Conservation (phyloP, 2,113 vertebrate genomes). For the Tichodroma muraria region DNA sequence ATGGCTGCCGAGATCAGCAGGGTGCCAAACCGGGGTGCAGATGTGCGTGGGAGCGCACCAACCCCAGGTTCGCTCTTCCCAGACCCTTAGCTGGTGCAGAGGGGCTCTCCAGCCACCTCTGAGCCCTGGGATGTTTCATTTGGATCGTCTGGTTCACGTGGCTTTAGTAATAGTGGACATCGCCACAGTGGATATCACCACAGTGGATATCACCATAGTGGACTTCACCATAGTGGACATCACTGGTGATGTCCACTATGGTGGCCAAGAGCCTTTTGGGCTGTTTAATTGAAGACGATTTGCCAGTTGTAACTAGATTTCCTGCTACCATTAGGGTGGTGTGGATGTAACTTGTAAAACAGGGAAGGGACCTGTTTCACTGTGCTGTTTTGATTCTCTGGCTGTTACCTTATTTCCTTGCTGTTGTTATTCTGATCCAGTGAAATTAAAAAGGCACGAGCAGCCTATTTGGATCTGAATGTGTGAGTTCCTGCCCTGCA, state of each 20-base stretch:
- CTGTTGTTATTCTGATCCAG: conserved; percentile 14
- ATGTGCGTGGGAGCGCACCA: background rate
- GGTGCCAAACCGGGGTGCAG: background rate
- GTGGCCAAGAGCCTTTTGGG: background rate
- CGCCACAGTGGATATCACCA: too few species aligned
- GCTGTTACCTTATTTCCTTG: conserved; percentile 34
- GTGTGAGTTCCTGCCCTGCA: conserved; percentile 49
- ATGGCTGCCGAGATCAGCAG: background rate
- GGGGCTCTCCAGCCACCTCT: background rate
- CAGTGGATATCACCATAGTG: background rate
- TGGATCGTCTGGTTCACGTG: accelerated
- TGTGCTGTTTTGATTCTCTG: background rate
- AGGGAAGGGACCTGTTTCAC: background rate
- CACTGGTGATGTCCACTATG: background rate
- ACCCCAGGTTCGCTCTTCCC: background rate
- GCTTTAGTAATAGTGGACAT: background rate
- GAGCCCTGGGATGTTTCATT: background rate
- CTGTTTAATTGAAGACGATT: background rate
- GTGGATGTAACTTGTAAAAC: background rate
- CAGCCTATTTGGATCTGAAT: conserved; percentile 41
- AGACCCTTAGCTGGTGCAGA: background rate
- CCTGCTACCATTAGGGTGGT: background rate
- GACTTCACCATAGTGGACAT: background rate
- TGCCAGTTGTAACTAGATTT: background rate
- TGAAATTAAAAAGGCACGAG: conserved; percentile 64